A percentile compares a stretch with the other conserved stretches of the same genome.
phyloP scores from a whole-genome alignment of 2,113 vertebrate genomes.

The Ondatra zibethicus region DNA sequence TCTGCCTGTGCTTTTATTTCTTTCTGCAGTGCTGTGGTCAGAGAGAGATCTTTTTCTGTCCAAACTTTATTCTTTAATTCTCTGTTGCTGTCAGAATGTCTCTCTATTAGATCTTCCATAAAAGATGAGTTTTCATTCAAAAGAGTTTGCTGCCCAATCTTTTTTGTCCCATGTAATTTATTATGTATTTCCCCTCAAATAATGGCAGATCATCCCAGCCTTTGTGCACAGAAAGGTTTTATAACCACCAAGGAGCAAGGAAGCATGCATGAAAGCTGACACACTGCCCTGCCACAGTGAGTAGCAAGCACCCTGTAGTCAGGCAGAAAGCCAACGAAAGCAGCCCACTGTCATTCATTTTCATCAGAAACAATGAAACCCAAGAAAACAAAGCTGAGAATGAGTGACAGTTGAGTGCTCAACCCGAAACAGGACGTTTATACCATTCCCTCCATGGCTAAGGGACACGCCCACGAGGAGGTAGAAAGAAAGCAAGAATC shows the following conservation, averaged over 20 bases:
- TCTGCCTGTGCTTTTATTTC: neutral
- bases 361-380: neutral
- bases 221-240: neutral
- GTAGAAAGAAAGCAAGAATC: neutral
- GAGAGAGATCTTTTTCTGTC: neutral
- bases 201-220: neutral
- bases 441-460: neutral
- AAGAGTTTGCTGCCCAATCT: neutral
- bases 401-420: neutral
- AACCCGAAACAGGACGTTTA: neutral
- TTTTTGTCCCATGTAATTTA: neutral
- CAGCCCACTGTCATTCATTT: neutral
- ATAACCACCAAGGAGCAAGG: neutral
- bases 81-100: neutral
- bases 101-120: neutral
- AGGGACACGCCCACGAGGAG: neutral
- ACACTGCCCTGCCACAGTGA: rapidly evolving
- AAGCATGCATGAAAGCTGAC: neutral
- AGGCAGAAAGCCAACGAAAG: neutral
- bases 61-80: slow-evolving; percentile 5
- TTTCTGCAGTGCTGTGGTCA: neutral
- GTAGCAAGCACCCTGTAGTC: neutral
- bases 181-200: neutral
- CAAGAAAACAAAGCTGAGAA: neutral
- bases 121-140: neutral